A percentile compares a stretch with the other conserved stretches of the same genome.
Conservation (phyloP, 1,140 invertebrate species). For the Ceratosolen fusciceps region DNA sequence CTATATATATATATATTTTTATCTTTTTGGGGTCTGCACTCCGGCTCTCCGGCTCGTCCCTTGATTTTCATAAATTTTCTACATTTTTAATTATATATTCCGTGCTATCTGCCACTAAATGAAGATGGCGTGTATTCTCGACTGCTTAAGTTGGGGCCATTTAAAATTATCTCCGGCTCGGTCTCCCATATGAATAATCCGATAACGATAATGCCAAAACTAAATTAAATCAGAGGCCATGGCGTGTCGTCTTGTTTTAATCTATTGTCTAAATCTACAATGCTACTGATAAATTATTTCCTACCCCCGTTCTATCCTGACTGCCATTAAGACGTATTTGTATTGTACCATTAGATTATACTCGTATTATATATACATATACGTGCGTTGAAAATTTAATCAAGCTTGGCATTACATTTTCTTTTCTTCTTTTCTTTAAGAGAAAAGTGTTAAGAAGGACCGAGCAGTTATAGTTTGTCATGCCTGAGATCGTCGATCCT, state of each 20-base stretch:
- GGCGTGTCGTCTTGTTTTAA: not conserved
- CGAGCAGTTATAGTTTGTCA: too few relatives aligned
- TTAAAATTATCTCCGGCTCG: not conserved
- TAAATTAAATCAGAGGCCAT: slow-evolving; percentile 8
- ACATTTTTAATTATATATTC: not conserved
- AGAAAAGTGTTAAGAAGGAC: too few relatives aligned
- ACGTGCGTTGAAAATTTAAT: too few relatives aligned
- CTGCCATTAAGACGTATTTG: not conserved
- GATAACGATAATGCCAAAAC: not conserved
- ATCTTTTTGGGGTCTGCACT: too few relatives aligned
- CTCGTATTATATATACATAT: too few relatives aligned
- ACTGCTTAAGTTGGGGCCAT: not conserved
- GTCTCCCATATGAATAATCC: not conserved
- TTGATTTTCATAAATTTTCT: too few relatives aligned
- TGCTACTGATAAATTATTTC: slow-evolving; percentile 4
- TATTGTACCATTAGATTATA: not conserved
- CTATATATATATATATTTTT: too few relatives aligned
- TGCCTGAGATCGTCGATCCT: too few relatives aligned
- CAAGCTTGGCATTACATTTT: too few relatives aligned
- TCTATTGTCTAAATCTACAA: slow-evolving; percentile 4
- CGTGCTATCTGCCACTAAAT: not conserved
- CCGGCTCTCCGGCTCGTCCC: too few relatives aligned
- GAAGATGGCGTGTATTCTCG: not conserved
- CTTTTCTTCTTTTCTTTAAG: too few relatives aligned
- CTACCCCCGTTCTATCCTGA: not conserved